These are phyloP conservation scores for Prosapia bicincta DNA, from an alignment of 2,888 invertebrate genomes.

Conservation along the genomic window DNA sequence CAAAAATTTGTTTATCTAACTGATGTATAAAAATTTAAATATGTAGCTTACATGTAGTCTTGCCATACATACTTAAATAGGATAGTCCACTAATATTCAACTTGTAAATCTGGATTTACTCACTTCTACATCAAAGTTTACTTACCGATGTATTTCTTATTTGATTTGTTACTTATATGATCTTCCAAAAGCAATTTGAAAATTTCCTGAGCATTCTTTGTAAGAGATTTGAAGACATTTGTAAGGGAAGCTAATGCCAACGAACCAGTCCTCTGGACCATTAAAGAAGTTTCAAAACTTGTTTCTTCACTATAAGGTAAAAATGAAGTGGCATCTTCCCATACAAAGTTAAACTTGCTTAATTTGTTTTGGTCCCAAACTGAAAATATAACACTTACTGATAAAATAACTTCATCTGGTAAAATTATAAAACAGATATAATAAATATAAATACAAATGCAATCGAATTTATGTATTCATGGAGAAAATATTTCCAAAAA, in stretches of 20 bases:
- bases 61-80: no score
- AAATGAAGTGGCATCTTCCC: conserved; percentile 89
- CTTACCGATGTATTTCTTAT: conserved; percentile 70
- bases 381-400: conserved; percentile 52
- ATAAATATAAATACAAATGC: no score
- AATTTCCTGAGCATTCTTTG: conserved; percentile 81
- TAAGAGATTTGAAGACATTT: conserved; percentile 88
- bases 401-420: no score
- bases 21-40: no score
- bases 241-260: conserved; percentile 80
- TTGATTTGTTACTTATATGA: conserved; percentile 67
- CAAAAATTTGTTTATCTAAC: no score
- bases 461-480: no score
- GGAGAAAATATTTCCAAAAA: no score
- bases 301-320: conserved; percentile 80
- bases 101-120: no score
- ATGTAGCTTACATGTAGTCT: not conserved
- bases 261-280: conserved; percentile 74
- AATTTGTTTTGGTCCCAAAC: conserved; percentile 89
- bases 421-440: no score
- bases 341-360: conserved; percentile 82
- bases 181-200: conserved; percentile 77
- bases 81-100: no score
- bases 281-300: conserved; percentile 76
- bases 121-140: not conserved